Conservation (phyloP, 2,113 vertebrate genomes). For the Cyanistes caeruleus region DNA sequence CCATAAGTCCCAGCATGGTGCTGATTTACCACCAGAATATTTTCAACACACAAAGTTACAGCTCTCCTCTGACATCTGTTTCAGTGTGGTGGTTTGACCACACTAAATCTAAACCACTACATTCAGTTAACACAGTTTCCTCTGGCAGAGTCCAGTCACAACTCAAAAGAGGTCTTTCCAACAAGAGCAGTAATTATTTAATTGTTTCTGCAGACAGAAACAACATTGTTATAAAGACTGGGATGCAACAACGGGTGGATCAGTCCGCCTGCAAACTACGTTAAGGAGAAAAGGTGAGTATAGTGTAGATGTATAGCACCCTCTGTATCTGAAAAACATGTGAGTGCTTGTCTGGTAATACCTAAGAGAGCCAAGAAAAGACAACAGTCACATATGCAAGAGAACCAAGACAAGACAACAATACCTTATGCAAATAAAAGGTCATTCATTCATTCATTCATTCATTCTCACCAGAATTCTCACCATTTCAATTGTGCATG, state of each 20-base stretch:
- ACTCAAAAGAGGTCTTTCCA: background rate
- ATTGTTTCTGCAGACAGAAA: background rate
- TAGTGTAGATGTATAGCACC: too few relatives aligned
- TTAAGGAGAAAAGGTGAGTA: background rate
- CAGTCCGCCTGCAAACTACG: background rate
- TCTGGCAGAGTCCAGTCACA: background rate
- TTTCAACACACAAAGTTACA: background rate
- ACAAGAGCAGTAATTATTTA: background rate
- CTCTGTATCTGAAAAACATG: background rate
- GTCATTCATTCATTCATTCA: too few relatives aligned
- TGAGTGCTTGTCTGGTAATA: background rate
- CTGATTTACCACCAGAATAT: background rate
- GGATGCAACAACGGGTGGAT: background rate
- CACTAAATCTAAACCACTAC: too few relatives aligned
- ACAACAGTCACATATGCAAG: too few relatives aligned
- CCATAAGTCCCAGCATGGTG: fast-evolving
- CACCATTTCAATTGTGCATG: background rate
- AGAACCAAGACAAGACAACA: background rate
- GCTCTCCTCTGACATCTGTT: background rate
- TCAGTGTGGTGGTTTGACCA: background rate
- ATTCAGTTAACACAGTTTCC: background rate
- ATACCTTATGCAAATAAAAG: background rate
- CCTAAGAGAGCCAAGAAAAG: background rate
- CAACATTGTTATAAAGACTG: background rate
- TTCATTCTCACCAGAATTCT: background rate